Conservation (phyloP, 2,797 vertebrate species). For the Myotis myotis region DNA sequence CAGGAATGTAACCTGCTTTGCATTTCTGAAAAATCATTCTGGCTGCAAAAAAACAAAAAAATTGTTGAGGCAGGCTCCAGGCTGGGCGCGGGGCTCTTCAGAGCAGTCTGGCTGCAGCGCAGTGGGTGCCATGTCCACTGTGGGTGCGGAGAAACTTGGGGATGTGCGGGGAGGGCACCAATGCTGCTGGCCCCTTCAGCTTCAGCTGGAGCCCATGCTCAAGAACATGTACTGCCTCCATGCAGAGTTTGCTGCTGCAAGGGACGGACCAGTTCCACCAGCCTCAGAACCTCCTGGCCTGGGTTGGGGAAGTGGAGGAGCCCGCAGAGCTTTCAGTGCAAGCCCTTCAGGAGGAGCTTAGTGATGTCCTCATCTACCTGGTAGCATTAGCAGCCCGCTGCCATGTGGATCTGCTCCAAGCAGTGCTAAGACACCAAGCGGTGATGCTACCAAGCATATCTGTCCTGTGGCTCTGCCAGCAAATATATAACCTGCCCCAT, state of each 20-base stretch:
- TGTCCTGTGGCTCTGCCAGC: constrained; percentile 90
- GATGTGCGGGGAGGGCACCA: not conserved
- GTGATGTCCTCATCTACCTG: constrained; percentile 93
- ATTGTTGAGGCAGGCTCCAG: not conserved
- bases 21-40: constrained; percentile 38
- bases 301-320: constrained; percentile 93
- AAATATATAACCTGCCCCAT: constrained; percentile 89
- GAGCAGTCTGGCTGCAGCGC: accelerated
- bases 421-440: constrained; percentile 91
- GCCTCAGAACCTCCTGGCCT: constrained; percentile 90
- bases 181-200: constrained; percentile 15
- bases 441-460: constrained; percentile 89
- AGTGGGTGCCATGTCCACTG: not conserved
- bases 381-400: constrained; percentile 92
- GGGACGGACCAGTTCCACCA: constrained; percentile 92
- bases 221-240: constrained; percentile 84
- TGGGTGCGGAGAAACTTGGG: not conserved
- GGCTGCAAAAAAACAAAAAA: not conserved
- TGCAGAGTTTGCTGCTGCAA: constrained; percentile 89
- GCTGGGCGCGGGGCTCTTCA: not conserved
- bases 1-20: not conserved
- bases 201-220: constrained; percentile 75
- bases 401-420: constrained; percentile 89
- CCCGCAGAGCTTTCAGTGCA: constrained; percentile 93
- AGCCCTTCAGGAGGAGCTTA: constrained; percentile 91